Conservation (phyloP, 1,140 invertebrate genomes). For the Pseudomyrmex pallidus region DNA sequence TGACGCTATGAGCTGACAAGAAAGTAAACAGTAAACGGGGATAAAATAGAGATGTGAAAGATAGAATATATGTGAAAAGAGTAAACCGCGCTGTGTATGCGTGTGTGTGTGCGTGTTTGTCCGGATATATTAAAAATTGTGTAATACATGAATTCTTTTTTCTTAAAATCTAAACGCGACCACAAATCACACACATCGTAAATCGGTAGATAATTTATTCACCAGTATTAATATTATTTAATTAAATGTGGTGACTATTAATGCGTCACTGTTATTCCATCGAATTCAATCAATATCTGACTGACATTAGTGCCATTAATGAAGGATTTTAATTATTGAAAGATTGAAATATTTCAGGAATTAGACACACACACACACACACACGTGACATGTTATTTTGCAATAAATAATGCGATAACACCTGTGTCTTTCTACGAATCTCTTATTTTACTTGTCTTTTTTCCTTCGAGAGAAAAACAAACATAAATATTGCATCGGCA, state of each 20-base stretch:
- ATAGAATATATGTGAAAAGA: neutral
- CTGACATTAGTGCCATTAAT: neutral
- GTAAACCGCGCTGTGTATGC: neutral
- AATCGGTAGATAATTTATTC: too few relatives aligned
- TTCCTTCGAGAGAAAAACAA: neutral
- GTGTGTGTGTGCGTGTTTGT: neutral
- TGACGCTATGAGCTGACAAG: constrained; percentile 18
- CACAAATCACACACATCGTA: neutral
- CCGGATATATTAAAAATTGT: neutral
- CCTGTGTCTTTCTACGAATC: too few relatives aligned
- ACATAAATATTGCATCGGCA: neutral
- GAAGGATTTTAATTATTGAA: constrained; percentile 8
- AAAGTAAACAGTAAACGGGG: constrained; percentile 29
- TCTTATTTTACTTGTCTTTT: too few relatives aligned
- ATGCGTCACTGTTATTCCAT: neutral
- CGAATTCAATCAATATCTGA: constrained; percentile 3
- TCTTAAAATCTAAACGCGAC: neutral
- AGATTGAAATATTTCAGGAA: neutral
- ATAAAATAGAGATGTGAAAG: constrained; percentile 32
- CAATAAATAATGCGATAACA: neutral
- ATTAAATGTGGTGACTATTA: neutral
- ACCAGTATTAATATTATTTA: too few relatives aligned
- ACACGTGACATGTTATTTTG: neutral
- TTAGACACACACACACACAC: neutral
- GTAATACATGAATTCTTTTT: too few relatives aligned